Evolutionary conservation across 2,797 vertebrate genomes (phyloP).

Genomic region (Gymnothorax javanicus): DNA sequence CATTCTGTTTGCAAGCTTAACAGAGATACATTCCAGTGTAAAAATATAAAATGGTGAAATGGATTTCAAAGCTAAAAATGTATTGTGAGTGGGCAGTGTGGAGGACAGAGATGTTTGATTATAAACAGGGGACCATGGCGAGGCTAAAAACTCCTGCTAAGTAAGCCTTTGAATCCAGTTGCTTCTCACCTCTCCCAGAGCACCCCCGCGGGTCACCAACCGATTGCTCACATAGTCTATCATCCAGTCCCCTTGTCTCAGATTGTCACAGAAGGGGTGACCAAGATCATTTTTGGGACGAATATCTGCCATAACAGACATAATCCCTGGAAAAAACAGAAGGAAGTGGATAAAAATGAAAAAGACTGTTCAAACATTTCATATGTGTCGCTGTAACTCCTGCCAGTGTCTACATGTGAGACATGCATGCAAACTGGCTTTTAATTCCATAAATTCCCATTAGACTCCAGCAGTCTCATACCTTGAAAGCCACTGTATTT

Average conservation of each 20-base stretch:
- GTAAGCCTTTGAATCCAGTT: neutral
- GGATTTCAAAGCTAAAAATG: too few relatives aligned
- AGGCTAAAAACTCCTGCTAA: too few relatives aligned
- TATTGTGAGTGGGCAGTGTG: too few relatives aligned
- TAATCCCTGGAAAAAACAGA: constrained; percentile 74
- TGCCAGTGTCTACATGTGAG: neutral
- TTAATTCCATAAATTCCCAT: neutral
- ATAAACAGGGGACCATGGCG: too few relatives aligned
- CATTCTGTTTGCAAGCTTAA: too few relatives aligned
- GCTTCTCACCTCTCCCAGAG: constrained; percentile 78
- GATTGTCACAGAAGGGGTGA: constrained; percentile 90
- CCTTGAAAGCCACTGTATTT: constrained; percentile 96
- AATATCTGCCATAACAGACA: constrained; percentile 89
- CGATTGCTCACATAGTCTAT: constrained; percentile 89
- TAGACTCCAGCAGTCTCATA: constrained; percentile 47
- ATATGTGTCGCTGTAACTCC: neutral
- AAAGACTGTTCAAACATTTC: neutral
- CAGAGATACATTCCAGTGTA: too few relatives aligned
- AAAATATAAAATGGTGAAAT: too few relatives aligned
- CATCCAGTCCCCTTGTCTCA: constrained; percentile 96
- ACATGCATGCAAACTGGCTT: neutral
- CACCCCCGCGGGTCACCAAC: constrained; percentile 77
- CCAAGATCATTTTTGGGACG: constrained; percentile 93
- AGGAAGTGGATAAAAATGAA: neutral
- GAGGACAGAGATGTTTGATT: too few relatives aligned